A percentile compares a stretch with the other conserved stretches of the same genome.
Evolutionary conservation across 2,888 invertebrate genomes (phyloP).

Genomic region (Cephalotes varians): DNA sequence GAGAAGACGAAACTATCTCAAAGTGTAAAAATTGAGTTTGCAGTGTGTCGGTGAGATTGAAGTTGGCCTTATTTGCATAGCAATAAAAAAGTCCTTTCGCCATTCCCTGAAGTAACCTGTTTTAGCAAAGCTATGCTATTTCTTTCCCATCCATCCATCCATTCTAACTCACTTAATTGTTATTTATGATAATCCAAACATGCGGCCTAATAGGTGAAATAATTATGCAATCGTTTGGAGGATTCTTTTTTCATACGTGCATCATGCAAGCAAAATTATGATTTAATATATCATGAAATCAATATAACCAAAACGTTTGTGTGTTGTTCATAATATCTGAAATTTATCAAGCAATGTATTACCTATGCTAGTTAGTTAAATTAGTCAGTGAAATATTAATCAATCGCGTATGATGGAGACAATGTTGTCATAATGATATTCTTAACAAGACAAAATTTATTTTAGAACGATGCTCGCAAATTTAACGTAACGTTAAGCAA

Average conservation of each 20-base stretch:
- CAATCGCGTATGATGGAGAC: not conserved
- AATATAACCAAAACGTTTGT: not conserved
- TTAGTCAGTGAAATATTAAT: conserved; percentile 14
- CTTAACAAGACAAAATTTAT: not conserved
- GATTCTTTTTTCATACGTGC: not conserved
- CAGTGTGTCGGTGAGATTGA: conserved; percentile 18
- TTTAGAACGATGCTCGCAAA: not conserved
- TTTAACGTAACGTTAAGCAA: not conserved
- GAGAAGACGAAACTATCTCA: not conserved
- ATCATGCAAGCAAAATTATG: conserved; percentile 23
- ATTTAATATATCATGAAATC: not conserved
- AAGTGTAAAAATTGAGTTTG: conserved; percentile 35
- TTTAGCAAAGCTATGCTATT: conserved; percentile 23
- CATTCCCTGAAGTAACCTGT: conserved; percentile 30
- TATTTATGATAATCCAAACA: conserved; percentile 38
- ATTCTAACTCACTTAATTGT: conserved; percentile 19
- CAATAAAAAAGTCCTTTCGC: conserved; percentile 45
- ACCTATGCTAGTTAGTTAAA: not conserved
- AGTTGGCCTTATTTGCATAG: conserved; percentile 34
- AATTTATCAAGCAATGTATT: not conserved
- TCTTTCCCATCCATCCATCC: not conserved
- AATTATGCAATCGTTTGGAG: conserved; percentile 27
- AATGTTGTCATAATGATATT: not conserved
- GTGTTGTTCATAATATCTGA: not conserved
- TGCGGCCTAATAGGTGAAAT: conserved; percentile 15